phyloP scores from a whole-genome alignment of 2,888 invertebrate species.

The Tetragonisca angustula region DNA sequence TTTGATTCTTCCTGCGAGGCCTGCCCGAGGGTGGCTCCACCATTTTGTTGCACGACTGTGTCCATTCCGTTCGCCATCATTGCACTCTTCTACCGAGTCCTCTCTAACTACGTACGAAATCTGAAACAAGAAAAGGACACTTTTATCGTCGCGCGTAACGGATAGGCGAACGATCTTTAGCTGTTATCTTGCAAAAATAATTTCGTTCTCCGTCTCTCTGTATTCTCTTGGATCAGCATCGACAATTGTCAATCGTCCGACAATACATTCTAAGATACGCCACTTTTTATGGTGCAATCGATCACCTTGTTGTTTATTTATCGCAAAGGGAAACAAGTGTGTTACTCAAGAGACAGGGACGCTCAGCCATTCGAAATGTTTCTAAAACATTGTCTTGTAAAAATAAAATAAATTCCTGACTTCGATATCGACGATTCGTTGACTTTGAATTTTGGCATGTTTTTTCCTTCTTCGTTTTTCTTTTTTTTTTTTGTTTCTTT shows the following conservation, averaged over 20 bases:
- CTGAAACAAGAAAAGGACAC: conserved; percentile 72
- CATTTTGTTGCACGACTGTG: conserved; percentile 93
- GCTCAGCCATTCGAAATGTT: neutral
- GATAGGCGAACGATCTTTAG: neutral
- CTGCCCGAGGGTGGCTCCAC: conserved; percentile 89
- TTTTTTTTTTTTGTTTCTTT: neutral
- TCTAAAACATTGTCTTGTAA: neutral
- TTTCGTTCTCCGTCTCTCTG: neutral
- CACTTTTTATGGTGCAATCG: neutral
- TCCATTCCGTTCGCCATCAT: conserved; percentile 95
- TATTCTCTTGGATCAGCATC: neutral
- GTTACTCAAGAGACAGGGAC: neutral
- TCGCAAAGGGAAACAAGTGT: neutral
- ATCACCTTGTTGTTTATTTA: neutral
- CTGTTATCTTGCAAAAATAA: neutral
- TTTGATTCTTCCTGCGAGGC: conserved; percentile 92
- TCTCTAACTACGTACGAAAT: conserved; percentile 82
- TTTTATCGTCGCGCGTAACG: conserved; percentile 1
- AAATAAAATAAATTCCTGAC: neutral
- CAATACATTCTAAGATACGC: neutral
- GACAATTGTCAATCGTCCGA: neutral
- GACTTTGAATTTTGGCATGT: neutral
- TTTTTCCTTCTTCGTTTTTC: neutral
- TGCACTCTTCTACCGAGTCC: conserved; percentile 79
- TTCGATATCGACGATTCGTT: neutral